Evolutionary conservation across 2,113 vertebrate species (phyloP).

Genomic region (Oreotrochilus melanogaster): DNA sequence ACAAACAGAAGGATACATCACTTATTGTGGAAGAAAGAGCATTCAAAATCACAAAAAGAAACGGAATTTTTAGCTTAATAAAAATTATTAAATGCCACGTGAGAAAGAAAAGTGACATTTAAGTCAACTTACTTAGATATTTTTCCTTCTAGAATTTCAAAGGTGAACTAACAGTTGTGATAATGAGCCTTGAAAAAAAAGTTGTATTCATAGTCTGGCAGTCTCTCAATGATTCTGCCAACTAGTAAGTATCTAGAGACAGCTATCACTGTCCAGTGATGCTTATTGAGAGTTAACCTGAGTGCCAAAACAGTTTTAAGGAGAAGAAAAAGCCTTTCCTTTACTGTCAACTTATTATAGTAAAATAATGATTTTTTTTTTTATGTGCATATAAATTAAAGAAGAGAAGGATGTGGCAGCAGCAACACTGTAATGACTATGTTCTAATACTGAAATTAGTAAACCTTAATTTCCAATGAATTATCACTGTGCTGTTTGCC

Average conservation of each 20-base stretch:
- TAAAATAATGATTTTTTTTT: not conserved
- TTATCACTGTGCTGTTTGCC: not conserved
- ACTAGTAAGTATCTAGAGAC: not conserved
- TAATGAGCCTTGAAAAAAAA: not conserved
- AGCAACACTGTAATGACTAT: not conserved
- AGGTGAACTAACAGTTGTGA: not conserved
- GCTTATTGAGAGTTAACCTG: not conserved
- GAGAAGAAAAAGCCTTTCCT: not conserved
- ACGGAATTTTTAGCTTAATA: not conserved
- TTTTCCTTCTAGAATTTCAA: not conserved
- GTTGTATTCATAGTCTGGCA: not conserved
- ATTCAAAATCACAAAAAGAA: not conserved
- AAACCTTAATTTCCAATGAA: not conserved
- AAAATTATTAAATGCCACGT: not conserved
- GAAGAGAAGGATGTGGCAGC: not conserved
- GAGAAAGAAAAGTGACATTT: not conserved
- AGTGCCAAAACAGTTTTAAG: not conserved
- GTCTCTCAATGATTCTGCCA: not conserved
- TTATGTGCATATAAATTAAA: not conserved
- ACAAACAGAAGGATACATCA: not conserved
- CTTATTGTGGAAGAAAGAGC: fast-evolving
- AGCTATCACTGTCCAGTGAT: not conserved
- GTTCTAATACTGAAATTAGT: not conserved
- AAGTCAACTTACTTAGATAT: not conserved
- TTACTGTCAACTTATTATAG: not conserved